These are phyloP conservation scores for Cepaea nemoralis DNA, from an alignment of 1,140 invertebrate genomes.

Conservation along the genomic window DNA sequence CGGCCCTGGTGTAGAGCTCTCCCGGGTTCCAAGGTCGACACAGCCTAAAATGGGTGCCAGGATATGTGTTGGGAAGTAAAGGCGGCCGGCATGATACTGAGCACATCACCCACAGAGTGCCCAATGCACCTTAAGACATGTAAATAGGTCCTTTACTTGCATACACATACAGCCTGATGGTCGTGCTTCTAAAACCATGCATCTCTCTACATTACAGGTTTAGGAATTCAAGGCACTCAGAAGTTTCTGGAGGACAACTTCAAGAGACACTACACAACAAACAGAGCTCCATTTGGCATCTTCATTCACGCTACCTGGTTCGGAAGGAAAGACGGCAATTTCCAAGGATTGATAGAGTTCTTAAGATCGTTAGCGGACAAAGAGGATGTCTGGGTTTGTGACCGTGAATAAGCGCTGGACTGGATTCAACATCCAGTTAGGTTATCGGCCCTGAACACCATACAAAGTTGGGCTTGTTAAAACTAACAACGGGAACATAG, in stretches of 20 bases:
- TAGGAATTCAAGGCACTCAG: conserved; percentile 29
- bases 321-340: conserved; percentile 82
- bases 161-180: no score
- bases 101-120: no score
- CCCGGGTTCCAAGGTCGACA: no score
- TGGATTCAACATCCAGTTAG: conserved; percentile 72
- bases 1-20: no score
- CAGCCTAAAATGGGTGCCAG: no score
- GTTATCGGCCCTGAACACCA: conserved; percentile 16
- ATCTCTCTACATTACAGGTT: neutral
- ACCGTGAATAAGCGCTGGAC: conserved; percentile 48
- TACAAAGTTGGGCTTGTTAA: conserved; percentile 46
- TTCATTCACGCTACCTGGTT: conserved; percentile 97
- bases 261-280: conserved; percentile 75
- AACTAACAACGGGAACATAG: no score
- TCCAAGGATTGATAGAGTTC: conserved; percentile 80
- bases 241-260: conserved; percentile 49
- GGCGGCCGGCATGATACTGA: no score
- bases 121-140: no score
- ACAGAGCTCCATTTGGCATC: conserved; percentile 90
- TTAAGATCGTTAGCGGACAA: conserved; percentile 75
- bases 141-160: no score
- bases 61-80: no score
- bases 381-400: conserved; percentile 55
- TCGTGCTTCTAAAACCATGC: no score